Base-by-base conservation (phyloP, 2,797 vertebrate species). In the Neosalanx taihuensis region DNA sequence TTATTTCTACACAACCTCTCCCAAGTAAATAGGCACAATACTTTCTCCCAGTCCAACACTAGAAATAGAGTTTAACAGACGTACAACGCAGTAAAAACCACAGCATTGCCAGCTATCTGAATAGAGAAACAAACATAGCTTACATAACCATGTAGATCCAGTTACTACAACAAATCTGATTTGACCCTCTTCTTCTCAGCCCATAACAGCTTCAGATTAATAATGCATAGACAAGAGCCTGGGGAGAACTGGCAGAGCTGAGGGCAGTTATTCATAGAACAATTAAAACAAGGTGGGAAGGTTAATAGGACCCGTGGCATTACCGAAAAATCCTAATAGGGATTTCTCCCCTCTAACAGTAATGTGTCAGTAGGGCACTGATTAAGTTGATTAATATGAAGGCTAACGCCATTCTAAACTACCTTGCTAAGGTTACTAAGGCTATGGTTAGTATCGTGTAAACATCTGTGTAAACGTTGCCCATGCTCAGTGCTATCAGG, bases 151-250 rank as follows among this genome's bases (percentile, higher is more conserved):
- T 0, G 6, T 56, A 58, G 78, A 79, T 85, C 70, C 64, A 70
- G 76, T 83, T 72, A 70, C 73, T 33, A 69, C 72, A 37, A 72
- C 75, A 83, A 77, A 71, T 70, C 60, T 72, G 76, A 81, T 78
- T 78, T 76, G 1, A 35, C 41, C 13, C 41, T 46, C 41, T 46
- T 72, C 70, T 75, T 76, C 75, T 79, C 67, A 59, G 70, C 67
- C 51, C 20, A 70, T 58, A 85, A 85, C 80, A 75, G 73, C 77
- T 83, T 84, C 80, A 75, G 73, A 79, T 91, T 87, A 90, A 89
- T 89, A 90, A 90, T 89, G 85, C 79, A 90, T 83, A 59, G 61
- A 87, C 62, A 63, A 73, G 87, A 83, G 85, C 86, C 84, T 1
- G 7, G 89, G 87, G 89, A 87, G 79, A 86, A 83, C 81, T 76